phyloP scores from a whole-genome alignment of 2,888 invertebrate species.

The Netelia melanura region DNA sequence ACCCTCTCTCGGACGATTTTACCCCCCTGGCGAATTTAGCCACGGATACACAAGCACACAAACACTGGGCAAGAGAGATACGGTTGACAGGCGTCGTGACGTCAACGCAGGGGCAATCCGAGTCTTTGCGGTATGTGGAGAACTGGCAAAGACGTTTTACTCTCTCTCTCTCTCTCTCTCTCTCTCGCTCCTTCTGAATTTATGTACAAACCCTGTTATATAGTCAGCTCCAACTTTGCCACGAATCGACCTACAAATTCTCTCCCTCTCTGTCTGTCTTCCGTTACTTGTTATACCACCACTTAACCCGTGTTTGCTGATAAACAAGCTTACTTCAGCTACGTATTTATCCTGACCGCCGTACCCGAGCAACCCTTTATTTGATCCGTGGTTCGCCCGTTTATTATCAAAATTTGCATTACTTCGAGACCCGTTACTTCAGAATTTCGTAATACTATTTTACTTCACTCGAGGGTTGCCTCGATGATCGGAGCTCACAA shows the following conservation, averaged over 20 bases:
- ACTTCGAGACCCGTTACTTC: background rate
- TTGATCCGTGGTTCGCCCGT: background rate
- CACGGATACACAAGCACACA: slow-evolving; percentile 3
- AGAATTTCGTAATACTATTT: background rate
- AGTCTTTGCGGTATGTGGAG: slow-evolving; percentile 26
- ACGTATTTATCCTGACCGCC: background rate
- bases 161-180: slow-evolving; percentile 16
- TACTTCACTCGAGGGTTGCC: background rate
- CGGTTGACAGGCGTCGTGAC: slow-evolving; percentile 57
- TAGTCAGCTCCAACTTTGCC: slow-evolving; percentile 33
- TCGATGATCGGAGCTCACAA: background rate
- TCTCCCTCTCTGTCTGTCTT: slow-evolving; percentile 16
- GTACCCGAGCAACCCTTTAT: background rate
- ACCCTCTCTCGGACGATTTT: background rate
- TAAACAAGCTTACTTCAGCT: background rate
- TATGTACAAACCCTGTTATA: slow-evolving; percentile 38
- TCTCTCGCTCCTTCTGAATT: slow-evolving; percentile 42
- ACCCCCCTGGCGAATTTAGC: background rate
- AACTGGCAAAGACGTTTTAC: slow-evolving; percentile 6
- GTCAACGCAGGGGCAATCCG: slow-evolving; percentile 43
- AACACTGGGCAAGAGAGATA: background rate
- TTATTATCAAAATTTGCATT: background rate
- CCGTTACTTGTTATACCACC: background rate
- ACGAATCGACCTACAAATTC: slow-evolving; percentile 62
- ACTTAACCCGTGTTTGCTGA: background rate